Percentiles rank a stretch among this genome's conserved stretches.
Evolutionary conservation across 2,113 vertebrate species (phyloP).

Genomic region (Rhadina sibilatrix): DNA sequence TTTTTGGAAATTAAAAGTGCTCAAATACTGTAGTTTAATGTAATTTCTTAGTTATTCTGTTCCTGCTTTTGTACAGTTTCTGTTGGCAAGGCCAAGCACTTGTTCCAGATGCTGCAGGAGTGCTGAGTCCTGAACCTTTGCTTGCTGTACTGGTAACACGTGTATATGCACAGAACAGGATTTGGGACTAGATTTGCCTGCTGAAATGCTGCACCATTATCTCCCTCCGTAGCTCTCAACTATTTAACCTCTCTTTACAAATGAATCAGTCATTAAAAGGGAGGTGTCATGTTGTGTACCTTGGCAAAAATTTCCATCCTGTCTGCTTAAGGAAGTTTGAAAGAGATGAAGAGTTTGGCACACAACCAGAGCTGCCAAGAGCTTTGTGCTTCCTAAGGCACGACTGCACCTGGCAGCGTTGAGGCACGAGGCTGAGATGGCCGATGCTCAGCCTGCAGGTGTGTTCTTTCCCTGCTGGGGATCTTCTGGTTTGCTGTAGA

Average conservation of each 20-base stretch:
- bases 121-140: background rate
- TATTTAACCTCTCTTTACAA: background rate
- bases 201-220: background rate
- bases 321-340: background rate
- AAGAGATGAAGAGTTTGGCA: background rate
- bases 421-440: background rate
- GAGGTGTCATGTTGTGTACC: rapidly evolving
- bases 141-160: background rate
- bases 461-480: background rate
- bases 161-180: rapidly evolving
- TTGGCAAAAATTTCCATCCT: background rate
- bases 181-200: background rate
- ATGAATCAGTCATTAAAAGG: background rate
- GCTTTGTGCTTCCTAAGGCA: background rate
- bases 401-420: rapidly evolving
- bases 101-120: background rate
- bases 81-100: background rate
- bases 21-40: background rate
- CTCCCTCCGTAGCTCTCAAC: background rate
- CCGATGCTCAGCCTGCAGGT: background rate
- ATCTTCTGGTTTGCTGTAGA: background rate
- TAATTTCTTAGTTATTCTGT: background rate
- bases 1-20: background rate
- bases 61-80: background rate
- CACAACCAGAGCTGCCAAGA: background rate